Percentiles rank a stretch among this genome's conserved stretches.
Evolutionary conservation across 2,888 invertebrate genomes (phyloP).

Genomic region (Philhelius pedissequus): DNA sequence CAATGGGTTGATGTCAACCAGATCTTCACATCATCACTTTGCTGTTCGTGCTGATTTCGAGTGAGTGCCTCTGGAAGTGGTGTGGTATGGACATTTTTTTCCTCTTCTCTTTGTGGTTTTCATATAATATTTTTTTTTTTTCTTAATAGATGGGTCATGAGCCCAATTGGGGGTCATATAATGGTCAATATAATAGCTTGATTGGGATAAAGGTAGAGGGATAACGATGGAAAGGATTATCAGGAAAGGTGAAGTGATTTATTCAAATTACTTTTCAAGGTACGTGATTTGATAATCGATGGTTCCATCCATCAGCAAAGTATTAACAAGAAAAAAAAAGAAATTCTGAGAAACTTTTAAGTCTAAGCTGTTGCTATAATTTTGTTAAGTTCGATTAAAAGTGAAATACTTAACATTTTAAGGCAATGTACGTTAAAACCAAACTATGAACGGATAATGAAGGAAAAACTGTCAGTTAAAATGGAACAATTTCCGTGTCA

Average conservation of each 20-base stretch:
- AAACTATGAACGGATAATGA: too few relatives aligned
- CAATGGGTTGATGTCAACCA: conserved; percentile 48
- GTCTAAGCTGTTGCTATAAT: too few relatives aligned
- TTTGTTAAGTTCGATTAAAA: too few relatives aligned
- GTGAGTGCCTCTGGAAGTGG: not conserved
- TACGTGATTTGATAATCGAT: conserved; percentile 2
- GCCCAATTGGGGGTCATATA: not conserved
- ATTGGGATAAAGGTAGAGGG: not conserved
- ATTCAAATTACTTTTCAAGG: not conserved
- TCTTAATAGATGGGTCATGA: conserved; percentile 43
- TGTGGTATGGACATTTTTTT: not conserved
- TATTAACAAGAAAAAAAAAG: not conserved
- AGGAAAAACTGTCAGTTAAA: too few relatives aligned
- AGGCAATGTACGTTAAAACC: too few relatives aligned
- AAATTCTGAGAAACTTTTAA: too few relatives aligned
- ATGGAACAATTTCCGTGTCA: too few relatives aligned
- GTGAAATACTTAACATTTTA: too few relatives aligned
- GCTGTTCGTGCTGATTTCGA: conserved; percentile 44
- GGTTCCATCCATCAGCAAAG: not conserved
- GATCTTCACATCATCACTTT: conserved; percentile 63
- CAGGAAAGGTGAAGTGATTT: conserved; percentile 9
- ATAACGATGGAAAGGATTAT: conserved; percentile 15
- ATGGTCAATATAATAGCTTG: conserved; percentile 1
- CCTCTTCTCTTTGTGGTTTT: not conserved
- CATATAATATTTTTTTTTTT: not conserved